Conservation (phyloP, 2,113 vertebrate species). For the Connochaetes taurinus region DNA sequence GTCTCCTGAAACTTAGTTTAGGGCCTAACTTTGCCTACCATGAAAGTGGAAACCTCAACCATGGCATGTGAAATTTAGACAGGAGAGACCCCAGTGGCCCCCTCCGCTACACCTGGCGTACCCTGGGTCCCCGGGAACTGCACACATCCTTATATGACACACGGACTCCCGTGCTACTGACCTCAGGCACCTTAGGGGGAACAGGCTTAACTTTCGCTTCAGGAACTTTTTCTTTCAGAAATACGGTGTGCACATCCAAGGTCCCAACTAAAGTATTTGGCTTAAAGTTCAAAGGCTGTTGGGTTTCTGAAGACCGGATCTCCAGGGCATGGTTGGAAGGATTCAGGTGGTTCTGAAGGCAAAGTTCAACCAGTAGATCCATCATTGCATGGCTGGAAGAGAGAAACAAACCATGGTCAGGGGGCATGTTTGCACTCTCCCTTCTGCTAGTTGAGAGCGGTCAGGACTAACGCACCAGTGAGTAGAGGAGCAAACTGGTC, state of each 20-base stretch:
- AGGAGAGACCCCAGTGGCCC: not conserved
- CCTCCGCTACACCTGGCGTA: fast-evolving
- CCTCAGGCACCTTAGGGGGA: conserved; percentile 91
- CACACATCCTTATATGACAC: fast-evolving
- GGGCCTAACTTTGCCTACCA: too few relatives aligned
- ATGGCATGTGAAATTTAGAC: fast-evolving
- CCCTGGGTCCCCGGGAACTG: not conserved
- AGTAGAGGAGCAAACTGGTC: not conserved
- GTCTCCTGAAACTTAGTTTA: not conserved
- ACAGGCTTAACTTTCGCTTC: conserved; percentile 86
- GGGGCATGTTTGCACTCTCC: not conserved
- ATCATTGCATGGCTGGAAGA: conserved; percentile 92
- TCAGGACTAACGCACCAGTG: fast-evolving
- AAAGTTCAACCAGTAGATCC: conserved; percentile 96
- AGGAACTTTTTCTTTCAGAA: conserved; percentile 89
- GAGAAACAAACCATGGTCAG: not conserved
- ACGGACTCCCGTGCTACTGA: conserved; percentile 55
- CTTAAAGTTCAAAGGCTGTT: conserved; percentile 89
- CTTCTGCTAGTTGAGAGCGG: conserved; percentile 44
- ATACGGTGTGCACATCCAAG: conserved; percentile 85
- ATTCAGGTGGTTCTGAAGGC: conserved; percentile 91
- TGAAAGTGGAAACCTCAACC: too few relatives aligned
- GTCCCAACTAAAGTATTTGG: conserved; percentile 92
- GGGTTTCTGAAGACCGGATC: conserved; percentile 81
- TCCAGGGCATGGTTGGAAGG: conserved; percentile 92